Percentiles rank a stretch among this genome's conserved stretches.
Evolutionary conservation across 2,113 vertebrate species (phyloP).

Genomic region (Otolemur garnettii): DNA sequence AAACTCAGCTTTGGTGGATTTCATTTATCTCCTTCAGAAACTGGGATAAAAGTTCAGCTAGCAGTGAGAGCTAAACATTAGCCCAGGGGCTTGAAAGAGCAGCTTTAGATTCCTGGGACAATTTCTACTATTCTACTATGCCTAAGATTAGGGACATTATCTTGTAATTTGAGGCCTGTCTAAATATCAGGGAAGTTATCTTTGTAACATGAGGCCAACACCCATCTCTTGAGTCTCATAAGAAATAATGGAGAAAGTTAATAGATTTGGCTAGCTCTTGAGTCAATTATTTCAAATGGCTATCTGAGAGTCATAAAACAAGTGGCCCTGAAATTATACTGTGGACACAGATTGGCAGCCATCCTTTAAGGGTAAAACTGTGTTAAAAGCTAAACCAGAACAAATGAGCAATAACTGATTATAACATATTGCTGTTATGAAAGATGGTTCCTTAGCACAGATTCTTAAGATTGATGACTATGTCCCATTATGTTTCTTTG

Average conservation of each 20-base stretch:
- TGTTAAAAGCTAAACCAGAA: slow-evolving; percentile 52
- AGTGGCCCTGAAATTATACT: slow-evolving; percentile 36
- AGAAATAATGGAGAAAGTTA: slow-evolving; percentile 49
- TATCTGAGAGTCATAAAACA: slow-evolving; percentile 57
- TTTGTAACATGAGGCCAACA: slow-evolving; percentile 47
- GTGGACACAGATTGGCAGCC: neutral
- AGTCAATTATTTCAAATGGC: slow-evolving; percentile 50
- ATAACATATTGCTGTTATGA: neutral
- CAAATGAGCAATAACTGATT: slow-evolving; percentile 18
- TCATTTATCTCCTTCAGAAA: slow-evolving; percentile 40
- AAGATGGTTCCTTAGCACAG: neutral
- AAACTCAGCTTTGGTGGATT: slow-evolving; percentile 26
- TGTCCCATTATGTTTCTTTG: neutral
- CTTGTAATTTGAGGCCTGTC: neutral
- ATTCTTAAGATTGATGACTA: neutral
- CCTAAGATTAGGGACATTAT: neutral
- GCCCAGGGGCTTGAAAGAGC: neutral
- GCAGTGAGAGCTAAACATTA: neutral
- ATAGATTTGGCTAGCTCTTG: slow-evolving; percentile 36
- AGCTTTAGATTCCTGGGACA: slow-evolving; percentile 8
- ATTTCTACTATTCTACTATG: neutral
- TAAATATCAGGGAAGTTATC: slow-evolving; percentile 47
- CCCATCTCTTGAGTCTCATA: slow-evolving; percentile 37
- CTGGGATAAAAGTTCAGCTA: neutral
- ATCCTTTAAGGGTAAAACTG: slow-evolving; percentile 39